Conservation (phyloP, 2,888 invertebrate species). For the Drosophila flavopinicola region DNA sequence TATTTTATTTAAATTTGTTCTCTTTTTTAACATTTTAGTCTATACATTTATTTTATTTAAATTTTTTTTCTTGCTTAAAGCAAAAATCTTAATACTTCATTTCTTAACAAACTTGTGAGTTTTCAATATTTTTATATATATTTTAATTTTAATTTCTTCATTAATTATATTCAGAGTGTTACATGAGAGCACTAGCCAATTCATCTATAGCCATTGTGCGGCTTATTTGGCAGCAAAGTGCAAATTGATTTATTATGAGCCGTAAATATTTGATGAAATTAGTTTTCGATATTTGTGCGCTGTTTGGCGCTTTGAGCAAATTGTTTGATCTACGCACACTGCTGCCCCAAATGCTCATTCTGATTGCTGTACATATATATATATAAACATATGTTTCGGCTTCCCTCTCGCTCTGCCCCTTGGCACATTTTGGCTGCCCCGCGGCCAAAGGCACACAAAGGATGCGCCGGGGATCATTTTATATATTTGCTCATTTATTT, state of each 20-base stretch:
- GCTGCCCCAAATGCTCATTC: neutral
- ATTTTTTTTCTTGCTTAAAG: too few relatives aligned
- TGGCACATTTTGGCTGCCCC: neutral
- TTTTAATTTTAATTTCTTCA: too few relatives aligned
- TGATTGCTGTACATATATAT: slow-evolving; percentile 7
- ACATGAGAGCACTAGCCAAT: too few relatives aligned
- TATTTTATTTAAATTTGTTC: too few relatives aligned
- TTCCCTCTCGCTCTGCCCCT: neutral
- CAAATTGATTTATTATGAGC: slow-evolving; percentile 52
- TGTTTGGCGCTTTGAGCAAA: slow-evolving; percentile 30
- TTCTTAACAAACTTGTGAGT: too few relatives aligned
- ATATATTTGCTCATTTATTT: slow-evolving; percentile 71
- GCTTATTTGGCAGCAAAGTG: slow-evolving; percentile 20
- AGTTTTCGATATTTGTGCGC: slow-evolving; percentile 54
- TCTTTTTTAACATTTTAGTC: too few relatives aligned
- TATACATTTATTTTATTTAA: too few relatives aligned
- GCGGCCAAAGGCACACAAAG: slow-evolving; percentile 33
- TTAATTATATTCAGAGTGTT: too few relatives aligned
- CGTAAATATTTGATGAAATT: slow-evolving; percentile 64
- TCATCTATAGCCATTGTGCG: neutral
- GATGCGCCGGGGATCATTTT: slow-evolving; percentile 40
- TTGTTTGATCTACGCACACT: slow-evolving; percentile 12
- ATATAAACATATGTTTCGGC: slow-evolving; percentile 13
- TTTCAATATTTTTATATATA: too few relatives aligned
- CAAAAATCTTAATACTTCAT: too few relatives aligned